These are phyloP conservation scores for Dasyprocta punctata DNA, from an alignment of 2,113 vertebrate genomes.

Conservation along the genomic window DNA sequence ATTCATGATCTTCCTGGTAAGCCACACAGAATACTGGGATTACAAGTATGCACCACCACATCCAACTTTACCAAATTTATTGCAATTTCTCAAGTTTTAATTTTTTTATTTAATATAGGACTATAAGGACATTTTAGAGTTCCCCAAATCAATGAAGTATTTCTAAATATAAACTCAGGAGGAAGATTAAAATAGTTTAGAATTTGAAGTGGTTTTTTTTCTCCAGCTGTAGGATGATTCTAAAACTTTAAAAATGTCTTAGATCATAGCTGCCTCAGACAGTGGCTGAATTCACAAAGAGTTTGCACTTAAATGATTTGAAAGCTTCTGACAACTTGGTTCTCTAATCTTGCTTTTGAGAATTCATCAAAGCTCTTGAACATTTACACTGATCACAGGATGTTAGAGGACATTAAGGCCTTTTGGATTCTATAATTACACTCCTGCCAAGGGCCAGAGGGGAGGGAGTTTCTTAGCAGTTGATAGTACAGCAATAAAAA, in stretches of 20 bases:
- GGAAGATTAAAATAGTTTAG: not conserved
- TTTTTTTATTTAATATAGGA: constrained; percentile 70
- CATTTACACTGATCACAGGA: constrained; percentile 10
- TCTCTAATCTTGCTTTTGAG: constrained; percentile 56
- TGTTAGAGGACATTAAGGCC: constrained; percentile 8
- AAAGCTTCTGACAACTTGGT: not conserved
- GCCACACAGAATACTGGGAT: not conserved
- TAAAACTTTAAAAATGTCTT: constrained; percentile 31
- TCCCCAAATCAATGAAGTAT: not conserved
- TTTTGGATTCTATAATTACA: constrained; percentile 51
- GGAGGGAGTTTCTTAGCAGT: not conserved
- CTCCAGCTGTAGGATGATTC: not conserved
- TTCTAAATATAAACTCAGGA: not conserved
- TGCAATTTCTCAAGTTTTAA: constrained; percentile 69
- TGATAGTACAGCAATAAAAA: not conserved
- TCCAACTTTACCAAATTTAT: not conserved
- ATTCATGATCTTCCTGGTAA: not conserved
- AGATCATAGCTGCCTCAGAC: not conserved
- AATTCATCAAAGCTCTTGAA: constrained; percentile 64
- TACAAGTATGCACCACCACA: not conserved
- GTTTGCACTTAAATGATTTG: constrained; percentile 30
- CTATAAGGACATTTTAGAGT: not conserved
- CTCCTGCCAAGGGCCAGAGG: not conserved
- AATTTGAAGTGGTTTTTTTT: not conserved
- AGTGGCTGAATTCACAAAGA: constrained; percentile 20